Percentiles rank a stretch among this genome's conserved stretches.
phyloP scores from a whole-genome alignment of 2,113 vertebrate genomes.

The Potamarius usumacintae region DNA sequence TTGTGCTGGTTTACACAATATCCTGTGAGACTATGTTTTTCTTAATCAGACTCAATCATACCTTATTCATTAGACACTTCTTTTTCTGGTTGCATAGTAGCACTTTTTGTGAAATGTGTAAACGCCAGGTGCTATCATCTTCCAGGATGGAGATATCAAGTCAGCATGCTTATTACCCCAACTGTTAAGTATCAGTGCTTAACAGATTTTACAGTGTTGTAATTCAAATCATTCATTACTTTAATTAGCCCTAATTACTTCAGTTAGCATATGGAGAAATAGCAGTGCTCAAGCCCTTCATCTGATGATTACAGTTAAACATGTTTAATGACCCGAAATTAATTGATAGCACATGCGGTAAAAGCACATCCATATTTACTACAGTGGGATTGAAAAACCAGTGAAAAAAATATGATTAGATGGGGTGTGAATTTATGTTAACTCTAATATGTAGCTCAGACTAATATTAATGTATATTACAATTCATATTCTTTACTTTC shows the following conservation, averaged over 20 bases:
- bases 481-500: neutral
- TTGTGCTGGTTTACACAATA: slow-evolving; percentile 9
- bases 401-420: neutral
- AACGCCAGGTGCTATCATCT: neutral
- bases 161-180: slow-evolving; percentile 26
- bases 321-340: neutral
- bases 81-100: neutral
- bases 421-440: neutral
- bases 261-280: slow-evolving; percentile 28
- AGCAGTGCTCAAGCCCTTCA: slow-evolving; percentile 23
- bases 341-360: neutral
- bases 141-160: slow-evolving; percentile 21
- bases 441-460: neutral
- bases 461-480: neutral
- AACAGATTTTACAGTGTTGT: slow-evolving; percentile 10
- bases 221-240: slow-evolving; percentile 36
- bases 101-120: slow-evolving; percentile 17
- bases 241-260: slow-evolving; percentile 43
- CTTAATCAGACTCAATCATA: neutral
- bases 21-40: neutral
- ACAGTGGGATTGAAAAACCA: neutral
- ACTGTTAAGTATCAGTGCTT: slow-evolving; percentile 13
- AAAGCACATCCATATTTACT: neutral
- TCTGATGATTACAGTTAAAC: slow-evolving; percentile 13
- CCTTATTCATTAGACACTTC: neutral